Evolutionary conservation across 1,140 invertebrate genomes (phyloP), one percentile per base, ranked within the genome.

Genomic region (Venustaconcha ellipsiformis): DNA sequence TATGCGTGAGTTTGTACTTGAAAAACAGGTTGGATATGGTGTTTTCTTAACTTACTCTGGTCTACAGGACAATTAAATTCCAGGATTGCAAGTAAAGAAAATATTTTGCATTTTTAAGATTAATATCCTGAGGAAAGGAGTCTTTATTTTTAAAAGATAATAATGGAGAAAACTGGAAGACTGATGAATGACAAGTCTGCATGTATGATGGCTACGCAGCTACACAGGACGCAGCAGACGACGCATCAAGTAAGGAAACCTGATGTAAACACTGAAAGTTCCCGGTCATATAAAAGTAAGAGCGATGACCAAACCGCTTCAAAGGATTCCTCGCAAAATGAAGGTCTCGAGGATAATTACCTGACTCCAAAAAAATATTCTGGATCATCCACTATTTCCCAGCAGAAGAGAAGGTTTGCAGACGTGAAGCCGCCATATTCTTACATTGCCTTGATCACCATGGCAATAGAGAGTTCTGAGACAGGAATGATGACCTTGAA

Each of bases 391-490:
- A 89, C 88, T 0, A 69, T 88, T 37, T 88, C 88, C 2, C 87
- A 89, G 77, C 84, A 88, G 70, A 84, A 84, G 30, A 80, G 87
- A 63, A 78, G 82, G 14, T 88, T 88, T 65, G 88, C 87, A 20
- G 88, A 89, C 70, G 88, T 89, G 12, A 90, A 90, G 73, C 89
- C 89, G 20, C 88, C 89, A 6, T 90, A 90, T 78, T 90, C 89
- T 2, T 90, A 90, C 81, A 89, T 90, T 62, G 89, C 89, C 13
- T 79, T 90, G 12, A 90, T 89, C 67, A 89, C 89, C 55, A 90
- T 90, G 88, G 86, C 88, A 14, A 86, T 90, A 56, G 88, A 90
- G 75, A 88, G 86, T 76, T 87, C 87, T 1, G 69, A 80, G 4
- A 77, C 72, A 59, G 89, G 88, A 14, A 88, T 89, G 87, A 88